A percentile compares a stretch with the other conserved stretches of the same genome.
phyloP scores from a whole-genome alignment of 2,113 vertebrate species.

The Cyanistes caeruleus region DNA sequence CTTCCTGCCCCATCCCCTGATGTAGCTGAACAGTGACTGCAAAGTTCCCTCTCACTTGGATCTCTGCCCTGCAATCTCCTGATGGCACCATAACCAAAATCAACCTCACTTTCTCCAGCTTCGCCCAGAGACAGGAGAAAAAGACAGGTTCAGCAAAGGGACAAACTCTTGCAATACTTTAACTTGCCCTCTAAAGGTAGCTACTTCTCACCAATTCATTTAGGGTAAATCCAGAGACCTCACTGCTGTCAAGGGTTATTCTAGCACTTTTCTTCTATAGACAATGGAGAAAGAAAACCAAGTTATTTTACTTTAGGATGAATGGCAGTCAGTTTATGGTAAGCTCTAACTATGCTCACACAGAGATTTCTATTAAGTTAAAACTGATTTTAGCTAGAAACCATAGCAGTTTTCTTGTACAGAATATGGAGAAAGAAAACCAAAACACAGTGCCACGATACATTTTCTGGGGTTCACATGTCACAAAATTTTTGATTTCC shows the following conservation, averaged over 20 bases:
- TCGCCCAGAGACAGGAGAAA: neutral
- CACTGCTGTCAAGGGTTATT: neutral
- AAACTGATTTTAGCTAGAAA: neutral
- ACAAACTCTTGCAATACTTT: neutral
- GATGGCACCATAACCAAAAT: neutral
- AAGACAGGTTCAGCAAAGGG: neutral
- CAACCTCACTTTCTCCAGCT: neutral
- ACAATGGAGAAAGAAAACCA: neutral
- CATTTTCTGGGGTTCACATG: neutral
- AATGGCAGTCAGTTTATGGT: neutral
- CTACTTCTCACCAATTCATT: neutral
- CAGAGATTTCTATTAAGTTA: neutral
- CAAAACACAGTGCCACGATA: neutral
- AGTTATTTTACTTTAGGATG: neutral
- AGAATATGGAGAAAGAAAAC: neutral
- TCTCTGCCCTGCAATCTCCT: neutral
- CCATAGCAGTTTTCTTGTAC: neutral
- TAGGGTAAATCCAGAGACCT: neutral
- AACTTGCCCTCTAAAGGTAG: neutral
- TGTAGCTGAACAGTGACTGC: neutral
- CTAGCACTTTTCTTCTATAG: neutral
- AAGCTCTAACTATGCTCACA: neutral
- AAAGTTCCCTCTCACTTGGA: neutral
- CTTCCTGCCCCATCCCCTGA: neutral
- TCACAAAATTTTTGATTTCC: neutral